Evolutionary conservation across 2,113 vertebrate genomes (phyloP).

Genomic region (Mobula hypostoma): DNA sequence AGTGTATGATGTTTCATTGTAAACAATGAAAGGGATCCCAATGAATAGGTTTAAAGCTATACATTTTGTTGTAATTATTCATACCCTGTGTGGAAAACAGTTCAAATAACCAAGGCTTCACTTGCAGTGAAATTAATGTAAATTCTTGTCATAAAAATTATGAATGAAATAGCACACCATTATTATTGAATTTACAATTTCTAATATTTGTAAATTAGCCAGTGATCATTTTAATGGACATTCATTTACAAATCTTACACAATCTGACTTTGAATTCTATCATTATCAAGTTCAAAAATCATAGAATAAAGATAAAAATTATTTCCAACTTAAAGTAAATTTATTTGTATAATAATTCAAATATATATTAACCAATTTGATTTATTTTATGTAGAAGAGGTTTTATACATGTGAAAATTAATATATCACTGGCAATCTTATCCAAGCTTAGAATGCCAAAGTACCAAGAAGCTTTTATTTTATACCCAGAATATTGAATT

Average conservation of each 20-base stretch:
- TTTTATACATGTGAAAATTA: background rate
- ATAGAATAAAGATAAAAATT: background rate
- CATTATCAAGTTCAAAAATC: background rate
- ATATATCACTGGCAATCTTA: background rate
- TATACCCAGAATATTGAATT: background rate
- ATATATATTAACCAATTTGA: background rate
- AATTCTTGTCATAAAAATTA: background rate
- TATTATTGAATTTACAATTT: conserved; percentile 14
- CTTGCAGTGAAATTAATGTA: conserved; percentile 15
- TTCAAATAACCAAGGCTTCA: background rate
- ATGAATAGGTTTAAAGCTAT: background rate
- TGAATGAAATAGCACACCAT: background rate
- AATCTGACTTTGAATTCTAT: background rate
- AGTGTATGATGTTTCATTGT: background rate
- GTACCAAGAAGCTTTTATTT: background rate
- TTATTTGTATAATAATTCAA: background rate
- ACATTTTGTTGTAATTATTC: background rate
- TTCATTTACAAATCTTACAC: background rate
- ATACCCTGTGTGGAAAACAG: background rate
- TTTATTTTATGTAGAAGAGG: background rate
- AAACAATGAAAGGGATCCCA: background rate
- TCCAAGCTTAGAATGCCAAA: background rate
- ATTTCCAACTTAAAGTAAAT: conserved; percentile 5
- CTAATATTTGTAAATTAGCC: background rate
- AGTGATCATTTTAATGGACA: background rate